A percentile compares a stretch with the other conserved stretches of the same genome.
phyloP scores from a whole-genome alignment of 2,888 invertebrate species.

The Limenitis camilla region DNA sequence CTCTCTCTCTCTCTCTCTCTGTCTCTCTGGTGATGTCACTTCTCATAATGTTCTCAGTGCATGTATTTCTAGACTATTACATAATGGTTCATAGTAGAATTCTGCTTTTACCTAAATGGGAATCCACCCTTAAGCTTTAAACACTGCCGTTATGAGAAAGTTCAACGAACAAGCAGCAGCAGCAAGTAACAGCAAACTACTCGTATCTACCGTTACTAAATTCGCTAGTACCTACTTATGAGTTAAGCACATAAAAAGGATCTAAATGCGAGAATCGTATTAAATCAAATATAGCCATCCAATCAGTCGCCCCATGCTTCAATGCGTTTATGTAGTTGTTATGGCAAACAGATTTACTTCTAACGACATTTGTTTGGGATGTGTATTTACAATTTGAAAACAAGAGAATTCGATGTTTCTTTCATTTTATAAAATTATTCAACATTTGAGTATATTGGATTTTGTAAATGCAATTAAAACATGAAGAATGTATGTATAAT shows the following conservation, averaged over 20 bases:
- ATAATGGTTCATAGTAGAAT: no score
- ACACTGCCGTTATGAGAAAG: no score
- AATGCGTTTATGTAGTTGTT: constrained; percentile 47
- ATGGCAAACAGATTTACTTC: constrained; percentile 26
- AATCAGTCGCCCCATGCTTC: constrained; percentile 51
- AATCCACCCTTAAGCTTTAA: no score
- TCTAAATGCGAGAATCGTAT: constrained; percentile 46
- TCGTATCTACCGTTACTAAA: background rate
- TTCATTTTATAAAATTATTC: no score
- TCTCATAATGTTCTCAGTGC: no score
- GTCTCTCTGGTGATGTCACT: no score
- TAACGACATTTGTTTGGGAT: constrained; percentile 7
- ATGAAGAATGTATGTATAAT: background rate
- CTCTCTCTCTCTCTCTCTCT: no score
- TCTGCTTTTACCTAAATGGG: no score
- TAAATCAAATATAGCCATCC: constrained; percentile 63
- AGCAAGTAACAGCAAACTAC: no score
- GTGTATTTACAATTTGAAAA: constrained; percentile 4
- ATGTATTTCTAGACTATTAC: no score
- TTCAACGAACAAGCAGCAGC: no score
- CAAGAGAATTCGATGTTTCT: background rate
- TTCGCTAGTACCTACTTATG: constrained; percentile 3
- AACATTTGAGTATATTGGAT: no score
- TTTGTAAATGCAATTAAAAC: background rate
- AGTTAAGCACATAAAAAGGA: constrained; percentile 32